Base-by-base conservation (phyloP, 2,888 invertebrate genomes). In the Colletes collaris region DNA sequence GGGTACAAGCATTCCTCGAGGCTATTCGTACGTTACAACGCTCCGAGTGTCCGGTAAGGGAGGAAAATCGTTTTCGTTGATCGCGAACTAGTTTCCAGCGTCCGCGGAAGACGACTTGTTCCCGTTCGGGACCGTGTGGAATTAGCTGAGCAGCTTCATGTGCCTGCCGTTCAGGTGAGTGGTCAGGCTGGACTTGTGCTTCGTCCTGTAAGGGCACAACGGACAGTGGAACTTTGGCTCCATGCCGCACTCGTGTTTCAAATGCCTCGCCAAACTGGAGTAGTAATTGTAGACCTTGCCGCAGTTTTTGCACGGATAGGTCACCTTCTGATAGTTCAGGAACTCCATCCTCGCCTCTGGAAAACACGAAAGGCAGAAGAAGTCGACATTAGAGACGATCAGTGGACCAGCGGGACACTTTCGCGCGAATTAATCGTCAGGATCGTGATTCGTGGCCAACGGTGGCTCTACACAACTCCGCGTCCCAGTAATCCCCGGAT, bases 241-340 rank as follows among this genome's bases (percentile, higher is more conserved):
- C 76, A 94, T 93, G 16, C 94, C 94, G 83, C 94, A 94, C 82
- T 94, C 94, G 88, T 94, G 93, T 83, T 92, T 93, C 82, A 93
- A 82, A 75, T 93, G 93, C 63, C 93, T 90, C 50, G 92, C 91
- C 88, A 93, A 82, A 76, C 92, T 93, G 75, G 92, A 92, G 74
- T 92, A 90, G 86, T 93, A 92, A 87, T 91, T 92, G 91, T 93
- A 93, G 77, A 92, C 92, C 83, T 94, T 94, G 79, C 94, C 94
- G 82, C 94, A 94, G 83, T 94, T 93, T 79, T 87, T 89, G 89
- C 92, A 92, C 49, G 92, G 89, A 50, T 91, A 91, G 35, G 91
- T 91, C 66, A 90, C 79, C 68, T 82, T 86, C 73, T 88, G 89
- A 53, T 85, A 84, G 79, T 83, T 88, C 55, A 88, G 65, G 64